Conservation (phyloP, 2,888 invertebrate species). For the Lydus trimaculatus region DNA sequence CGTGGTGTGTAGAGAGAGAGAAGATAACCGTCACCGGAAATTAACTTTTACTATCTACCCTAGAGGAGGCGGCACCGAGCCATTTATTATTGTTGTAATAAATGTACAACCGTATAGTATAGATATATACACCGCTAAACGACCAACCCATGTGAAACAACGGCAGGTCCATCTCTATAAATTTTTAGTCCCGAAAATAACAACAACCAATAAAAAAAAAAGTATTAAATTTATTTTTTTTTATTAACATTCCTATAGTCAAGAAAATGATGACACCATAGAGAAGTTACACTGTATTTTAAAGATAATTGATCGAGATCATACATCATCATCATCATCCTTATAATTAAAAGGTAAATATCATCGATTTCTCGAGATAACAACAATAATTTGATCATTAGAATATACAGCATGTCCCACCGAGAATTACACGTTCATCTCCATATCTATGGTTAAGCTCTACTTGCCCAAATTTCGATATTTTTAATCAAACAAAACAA, state of each 20-base stretch:
- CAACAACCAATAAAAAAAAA: not conserved
- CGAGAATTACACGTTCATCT: too few relatives aligned
- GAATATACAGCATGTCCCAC: not conserved
- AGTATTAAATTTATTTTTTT: not conserved
- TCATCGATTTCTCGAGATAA: too few relatives aligned
- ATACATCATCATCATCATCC: too few relatives aligned
- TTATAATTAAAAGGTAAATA: too few relatives aligned
- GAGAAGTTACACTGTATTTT: not conserved
- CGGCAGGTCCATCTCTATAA: not conserved
- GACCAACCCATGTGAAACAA: not conserved
- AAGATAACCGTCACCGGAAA: conserved; percentile 41
- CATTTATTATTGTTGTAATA: conserved; percentile 43
- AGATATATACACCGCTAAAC: not conserved
- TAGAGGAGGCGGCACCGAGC: conserved; percentile 38
- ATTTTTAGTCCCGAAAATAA: not conserved
- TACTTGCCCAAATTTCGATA: too few relatives aligned
- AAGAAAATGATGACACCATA: not conserved
- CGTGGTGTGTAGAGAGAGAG: not conserved
- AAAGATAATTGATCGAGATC: not conserved
- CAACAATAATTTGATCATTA: too few relatives aligned
- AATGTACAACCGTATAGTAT: conserved; percentile 11
- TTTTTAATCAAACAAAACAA: too few relatives aligned
- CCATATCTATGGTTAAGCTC: too few relatives aligned
- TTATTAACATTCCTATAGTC: not conserved
- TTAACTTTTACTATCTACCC: conserved; percentile 50